Base-by-base conservation (phyloP, 1,140 invertebrate genomes). In the Atta texana region DNA sequence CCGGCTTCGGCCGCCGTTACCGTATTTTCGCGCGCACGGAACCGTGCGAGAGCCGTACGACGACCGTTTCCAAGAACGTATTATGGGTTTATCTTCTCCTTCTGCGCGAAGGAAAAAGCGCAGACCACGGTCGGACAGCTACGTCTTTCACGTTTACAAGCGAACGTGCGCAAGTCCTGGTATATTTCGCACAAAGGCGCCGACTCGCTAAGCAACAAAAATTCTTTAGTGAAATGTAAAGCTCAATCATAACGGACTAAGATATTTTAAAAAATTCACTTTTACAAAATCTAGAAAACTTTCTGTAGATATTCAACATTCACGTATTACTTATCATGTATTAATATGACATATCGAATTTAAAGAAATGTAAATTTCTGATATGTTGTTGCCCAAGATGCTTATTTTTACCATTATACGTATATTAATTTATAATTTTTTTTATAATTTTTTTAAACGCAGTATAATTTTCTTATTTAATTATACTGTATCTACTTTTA, bases 61-160 rank as follows among this genome's bases (percentile, higher is more conserved):
- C 87, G 88, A 85, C 44, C 88, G 77, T 90, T 87, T 87, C 85
- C 75, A 90, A 64, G 78, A 90, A 89, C 88, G 88, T 90, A 90
- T 90, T 89, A 89, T 80, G 75, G 88, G 53, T 86, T 90, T 89
- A 90, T 89, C 89, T 78, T 81, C 72, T 61, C 68, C 18, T 82
- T 87, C 85, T 63, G 77, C 75, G 77, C 87, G 49, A 75, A 55
- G 88, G 86, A 87, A 86, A 82, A 89, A 89, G 85, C 87, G 80
- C 75, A 66, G 71, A 69, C 61, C 49, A 85, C 72, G 82, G 72
- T 57, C 75, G 51, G 85, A 74, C 76, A 81, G 49, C 49, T 39
- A 49, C 28, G 61, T 71, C 51, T 53, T 85, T 78, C 74, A 51
- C 53, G 44, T 49, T 51, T 86, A 59, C 39, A 57, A 66, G 55